These are phyloP conservation scores for Platycheirus rosarum DNA, from an alignment of 2,888 invertebrate genomes.

Conservation along the genomic window DNA sequence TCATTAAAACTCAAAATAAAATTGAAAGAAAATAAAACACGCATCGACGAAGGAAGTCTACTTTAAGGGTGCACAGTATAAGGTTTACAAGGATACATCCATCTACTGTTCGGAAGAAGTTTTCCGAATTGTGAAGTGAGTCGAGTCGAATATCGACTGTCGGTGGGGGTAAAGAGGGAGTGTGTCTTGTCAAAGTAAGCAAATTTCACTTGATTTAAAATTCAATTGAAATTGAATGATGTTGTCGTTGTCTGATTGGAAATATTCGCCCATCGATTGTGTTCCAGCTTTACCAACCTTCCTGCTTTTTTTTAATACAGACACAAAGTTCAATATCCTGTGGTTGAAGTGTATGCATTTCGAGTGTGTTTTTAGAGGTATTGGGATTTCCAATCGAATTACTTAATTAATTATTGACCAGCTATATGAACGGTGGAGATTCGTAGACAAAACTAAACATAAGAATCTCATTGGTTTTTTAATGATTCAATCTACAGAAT, in stretches of 20 bases:
- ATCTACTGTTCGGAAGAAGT: conserved; percentile 1
- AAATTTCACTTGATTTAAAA: conserved; percentile 69
- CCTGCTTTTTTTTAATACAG: not conserved
- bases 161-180: too few relatives aligned
- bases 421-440: too few relatives aligned
- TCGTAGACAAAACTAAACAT: too few relatives aligned
- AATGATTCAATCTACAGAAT: too few relatives aligned
- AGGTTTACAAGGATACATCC: too few relatives aligned
- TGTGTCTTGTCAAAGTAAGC: conserved; percentile 59
- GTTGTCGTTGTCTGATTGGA: conserved; percentile 69
- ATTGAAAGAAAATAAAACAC: conserved; percentile 20
- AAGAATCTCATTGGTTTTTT: too few relatives aligned
- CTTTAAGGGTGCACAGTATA: not conserved
- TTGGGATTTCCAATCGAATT: not conserved
- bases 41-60: conserved; percentile 50
- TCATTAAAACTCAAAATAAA: conserved; percentile 61
- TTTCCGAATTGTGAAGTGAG: not conserved
- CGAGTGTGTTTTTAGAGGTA: not conserved
- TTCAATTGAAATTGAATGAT: conserved; percentile 72
- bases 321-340: conserved; percentile 32
- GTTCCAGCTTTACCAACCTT: too few relatives aligned
- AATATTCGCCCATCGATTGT: conserved; percentile 33
- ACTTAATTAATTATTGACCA: conserved; percentile 16
- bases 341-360: not conserved
- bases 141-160: not conserved